Evolutionary conservation across 1,140 invertebrate genomes (phyloP).

Genomic region (Camponotus vicinus): DNA sequence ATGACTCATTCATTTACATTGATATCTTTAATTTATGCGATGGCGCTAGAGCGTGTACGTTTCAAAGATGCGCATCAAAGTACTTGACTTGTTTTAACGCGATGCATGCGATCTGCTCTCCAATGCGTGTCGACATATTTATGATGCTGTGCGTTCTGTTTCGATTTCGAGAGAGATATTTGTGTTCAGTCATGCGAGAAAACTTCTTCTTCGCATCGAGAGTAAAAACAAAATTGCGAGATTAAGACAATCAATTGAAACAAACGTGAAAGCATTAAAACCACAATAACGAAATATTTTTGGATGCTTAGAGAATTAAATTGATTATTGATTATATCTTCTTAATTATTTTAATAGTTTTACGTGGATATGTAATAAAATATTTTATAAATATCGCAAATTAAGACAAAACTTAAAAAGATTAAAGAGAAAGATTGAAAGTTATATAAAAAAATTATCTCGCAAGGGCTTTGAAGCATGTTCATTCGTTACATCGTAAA

Average conservation of each 20-base stretch:
- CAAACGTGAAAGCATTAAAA: constrained; percentile 54
- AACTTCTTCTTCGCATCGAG: constrained; percentile 8
- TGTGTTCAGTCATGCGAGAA: constrained; percentile 22
- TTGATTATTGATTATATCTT: not conserved
- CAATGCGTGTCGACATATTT: constrained; percentile 21
- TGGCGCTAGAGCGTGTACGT: constrained; percentile 17
- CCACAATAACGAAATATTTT: not conserved
- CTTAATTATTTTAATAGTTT: not conserved
- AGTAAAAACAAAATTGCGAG: constrained; percentile 41
- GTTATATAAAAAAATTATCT: constrained; percentile 11
- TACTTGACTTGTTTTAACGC: constrained; percentile 22
- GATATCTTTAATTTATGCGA: constrained; percentile 58
- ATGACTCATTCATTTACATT: constrained; percentile 54
- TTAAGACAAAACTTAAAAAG: not conserved
- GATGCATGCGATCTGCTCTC: constrained; percentile 14
- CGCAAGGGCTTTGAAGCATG: not conserved
- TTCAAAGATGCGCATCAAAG: constrained; percentile 17
- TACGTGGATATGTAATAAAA: not conserved
- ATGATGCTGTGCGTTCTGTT: constrained; percentile 6
- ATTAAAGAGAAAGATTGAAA: not conserved
- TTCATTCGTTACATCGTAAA: not conserved
- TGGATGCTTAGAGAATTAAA: not conserved
- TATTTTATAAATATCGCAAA: not conserved
- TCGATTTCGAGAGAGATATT: constrained; percentile 18
- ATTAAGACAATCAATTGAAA: constrained; percentile 17